Evolutionary conservation across 2,888 invertebrate genomes (phyloP).

Genomic region (Cryptocephalus primarius): DNA sequence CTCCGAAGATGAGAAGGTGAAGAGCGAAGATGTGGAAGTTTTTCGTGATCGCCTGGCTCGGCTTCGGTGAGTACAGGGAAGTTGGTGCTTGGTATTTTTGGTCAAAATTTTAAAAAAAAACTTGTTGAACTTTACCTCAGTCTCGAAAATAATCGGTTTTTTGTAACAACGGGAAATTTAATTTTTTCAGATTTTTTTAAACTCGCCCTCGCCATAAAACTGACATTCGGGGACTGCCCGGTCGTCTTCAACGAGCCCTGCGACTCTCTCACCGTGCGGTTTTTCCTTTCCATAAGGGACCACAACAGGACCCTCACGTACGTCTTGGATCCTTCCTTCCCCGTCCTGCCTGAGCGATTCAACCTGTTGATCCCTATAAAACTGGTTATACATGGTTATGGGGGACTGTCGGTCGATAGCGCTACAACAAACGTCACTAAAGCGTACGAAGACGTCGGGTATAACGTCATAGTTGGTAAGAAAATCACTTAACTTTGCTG

Average conservation of each 20-base stretch:
- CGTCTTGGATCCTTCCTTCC: conserved; percentile 25
- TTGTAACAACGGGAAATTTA: no score
- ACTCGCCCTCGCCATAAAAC: conserved; percentile 2
- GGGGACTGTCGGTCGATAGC: conserved; percentile 31
- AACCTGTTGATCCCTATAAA: conserved; percentile 23
- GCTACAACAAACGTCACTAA: conserved; percentile 29
- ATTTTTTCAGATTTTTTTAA: conserved; percentile 2
- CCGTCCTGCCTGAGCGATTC: conserved; percentile 22
- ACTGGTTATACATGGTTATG: conserved; percentile 37
- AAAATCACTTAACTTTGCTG: not conserved
- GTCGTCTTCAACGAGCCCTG: conserved; percentile 34
- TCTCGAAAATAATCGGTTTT: no score
- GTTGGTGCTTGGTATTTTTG: no score
- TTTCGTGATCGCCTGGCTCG: no score
- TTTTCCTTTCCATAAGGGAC: conserved; percentile 25
- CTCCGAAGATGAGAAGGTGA: no score
- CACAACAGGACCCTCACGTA: conserved; percentile 14
- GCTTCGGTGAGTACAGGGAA: no score
- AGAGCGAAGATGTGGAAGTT: no score
- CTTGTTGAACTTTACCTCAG: no score
- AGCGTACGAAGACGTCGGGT: conserved; percentile 27
- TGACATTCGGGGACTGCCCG: conserved; percentile 23
- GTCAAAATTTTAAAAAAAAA: no score
- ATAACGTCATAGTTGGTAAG: conserved; percentile 29
- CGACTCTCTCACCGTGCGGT: conserved; percentile 27